Evolutionary conservation across 2,888 invertebrate genomes (phyloP).

Genomic region (Steinernema scapterisci): DNA sequence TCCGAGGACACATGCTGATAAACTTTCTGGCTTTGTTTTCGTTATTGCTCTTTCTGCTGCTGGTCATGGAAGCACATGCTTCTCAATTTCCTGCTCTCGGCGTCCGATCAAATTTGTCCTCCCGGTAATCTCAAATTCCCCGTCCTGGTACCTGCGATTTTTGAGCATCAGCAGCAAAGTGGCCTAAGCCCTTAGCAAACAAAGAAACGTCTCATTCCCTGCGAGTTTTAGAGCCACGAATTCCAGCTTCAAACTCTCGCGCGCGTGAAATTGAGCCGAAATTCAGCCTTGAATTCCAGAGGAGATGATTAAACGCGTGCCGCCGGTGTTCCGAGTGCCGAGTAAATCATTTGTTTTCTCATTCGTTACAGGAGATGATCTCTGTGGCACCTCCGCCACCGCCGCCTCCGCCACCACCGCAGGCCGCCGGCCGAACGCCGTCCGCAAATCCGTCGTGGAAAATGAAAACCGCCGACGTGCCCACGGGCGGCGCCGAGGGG

Average conservation of each 20-base stretch:
- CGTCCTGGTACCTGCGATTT: no score
- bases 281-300: not conserved
- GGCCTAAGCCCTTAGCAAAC: no score
- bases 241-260: no score
- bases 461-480: slow-evolving; percentile 11
- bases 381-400: slow-evolving; percentile 28
- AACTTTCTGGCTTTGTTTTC: no score
- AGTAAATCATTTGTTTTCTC: not conserved
- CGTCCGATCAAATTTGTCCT: no score
- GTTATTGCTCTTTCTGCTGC: not conserved
- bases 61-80: slow-evolving; percentile 17
- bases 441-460: slow-evolving; percentile 1
- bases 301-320: no score
- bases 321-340: not conserved
- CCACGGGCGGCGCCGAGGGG: slow-evolving; percentile 32
- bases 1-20: no score
- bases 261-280: not conserved
- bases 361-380: slow-evolving; percentile 22
- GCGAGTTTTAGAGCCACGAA: no score
- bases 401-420: slow-evolving; percentile 33
- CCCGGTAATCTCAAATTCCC: no score
- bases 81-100: not conserved
- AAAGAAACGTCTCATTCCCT: no score
- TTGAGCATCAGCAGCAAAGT: no score
- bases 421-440: not conserved